Percentiles rank a stretch among this genome's conserved stretches.
Conservation (phyloP, 37 sponge, comb jelly and placozoan genomes). For the Crambe crambe region DNA sequence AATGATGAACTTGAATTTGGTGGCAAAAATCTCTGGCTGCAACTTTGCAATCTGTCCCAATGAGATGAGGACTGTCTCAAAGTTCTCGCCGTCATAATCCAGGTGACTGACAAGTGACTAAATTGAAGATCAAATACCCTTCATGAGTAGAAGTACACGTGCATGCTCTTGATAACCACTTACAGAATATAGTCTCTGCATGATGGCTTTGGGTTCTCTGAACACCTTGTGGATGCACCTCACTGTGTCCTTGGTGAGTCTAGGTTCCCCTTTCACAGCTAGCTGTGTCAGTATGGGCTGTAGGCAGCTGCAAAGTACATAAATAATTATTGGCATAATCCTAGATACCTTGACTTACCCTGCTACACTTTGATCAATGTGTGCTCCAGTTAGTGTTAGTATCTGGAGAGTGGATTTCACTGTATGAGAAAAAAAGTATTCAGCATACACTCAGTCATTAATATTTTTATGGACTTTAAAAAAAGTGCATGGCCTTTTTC, state of each 20-base stretch:
- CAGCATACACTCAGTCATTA: background rate
- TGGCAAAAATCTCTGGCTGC: slow-evolving; percentile 52
- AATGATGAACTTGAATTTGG: slow-evolving; percentile 41
- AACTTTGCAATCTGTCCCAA: slow-evolving; percentile 56
- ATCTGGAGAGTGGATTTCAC: slow-evolving; percentile 24
- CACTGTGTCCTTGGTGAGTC: slow-evolving; percentile 59
- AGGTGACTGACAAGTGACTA: slow-evolving; percentile 45
- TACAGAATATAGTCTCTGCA: slow-evolving; percentile 64
- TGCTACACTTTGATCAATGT: slow-evolving; percentile 18
- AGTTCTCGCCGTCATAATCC: slow-evolving; percentile 35
- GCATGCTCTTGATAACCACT: background rate
- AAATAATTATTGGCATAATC: background rate
- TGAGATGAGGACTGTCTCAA: slow-evolving; percentile 42
- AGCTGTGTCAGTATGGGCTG: slow-evolving; percentile 63
- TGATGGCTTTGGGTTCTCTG: slow-evolving; percentile 49
- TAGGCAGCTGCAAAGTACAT: slow-evolving; percentile 47
- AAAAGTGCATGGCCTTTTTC: background rate
- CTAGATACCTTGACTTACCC: slow-evolving; percentile 7
- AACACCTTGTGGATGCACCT: slow-evolving; percentile 57
- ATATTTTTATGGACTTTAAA: background rate
- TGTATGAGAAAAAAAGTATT: background rate
- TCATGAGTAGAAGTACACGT: too few relatives aligned
- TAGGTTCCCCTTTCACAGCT: slow-evolving; percentile 50
- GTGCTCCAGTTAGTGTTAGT: slow-evolving; percentile 21
- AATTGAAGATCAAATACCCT: background rate